phyloP scores from a whole-genome alignment of 2,113 vertebrate genomes.

The Athene cunicularia region DNA sequence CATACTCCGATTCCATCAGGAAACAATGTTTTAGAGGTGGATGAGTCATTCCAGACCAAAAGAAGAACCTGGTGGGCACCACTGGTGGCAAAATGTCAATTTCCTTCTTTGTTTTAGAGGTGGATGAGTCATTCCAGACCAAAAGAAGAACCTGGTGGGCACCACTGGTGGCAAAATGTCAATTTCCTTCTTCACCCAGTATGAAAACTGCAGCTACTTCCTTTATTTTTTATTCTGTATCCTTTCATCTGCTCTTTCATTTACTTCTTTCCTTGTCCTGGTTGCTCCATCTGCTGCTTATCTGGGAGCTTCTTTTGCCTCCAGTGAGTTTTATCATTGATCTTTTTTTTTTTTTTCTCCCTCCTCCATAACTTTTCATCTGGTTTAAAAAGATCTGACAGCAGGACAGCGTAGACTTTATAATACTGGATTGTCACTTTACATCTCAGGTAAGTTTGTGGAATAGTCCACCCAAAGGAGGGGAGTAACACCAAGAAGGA shows the following conservation, averaged over 20 bases:
- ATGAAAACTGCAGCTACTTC: background rate
- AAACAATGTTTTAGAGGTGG: background rate
- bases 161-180: background rate
- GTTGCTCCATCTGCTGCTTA: background rate
- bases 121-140: no score
- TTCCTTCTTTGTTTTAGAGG: no score
- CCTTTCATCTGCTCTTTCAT: background rate
- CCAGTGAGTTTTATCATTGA: background rate
- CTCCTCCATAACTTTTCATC: background rate
- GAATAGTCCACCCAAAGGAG: background rate
- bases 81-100: background rate
- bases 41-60: background rate
- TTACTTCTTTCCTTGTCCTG: background rate
- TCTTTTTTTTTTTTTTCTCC: background rate
- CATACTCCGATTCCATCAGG: background rate
- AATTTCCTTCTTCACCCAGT: background rate
- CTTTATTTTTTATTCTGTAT: background rate
- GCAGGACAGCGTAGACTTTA: background rate
- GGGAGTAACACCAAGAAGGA: rapidly evolving
- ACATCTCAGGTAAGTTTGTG: background rate
- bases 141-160: background rate
- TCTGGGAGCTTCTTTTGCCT: background rate
- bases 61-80: background rate
- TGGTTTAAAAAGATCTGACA: background rate
- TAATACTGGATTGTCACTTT: background rate